These are phyloP conservation scores for Microplitis demolitor DNA, from an alignment of 1,140 invertebrate genomes.

Conservation along the genomic window DNA sequence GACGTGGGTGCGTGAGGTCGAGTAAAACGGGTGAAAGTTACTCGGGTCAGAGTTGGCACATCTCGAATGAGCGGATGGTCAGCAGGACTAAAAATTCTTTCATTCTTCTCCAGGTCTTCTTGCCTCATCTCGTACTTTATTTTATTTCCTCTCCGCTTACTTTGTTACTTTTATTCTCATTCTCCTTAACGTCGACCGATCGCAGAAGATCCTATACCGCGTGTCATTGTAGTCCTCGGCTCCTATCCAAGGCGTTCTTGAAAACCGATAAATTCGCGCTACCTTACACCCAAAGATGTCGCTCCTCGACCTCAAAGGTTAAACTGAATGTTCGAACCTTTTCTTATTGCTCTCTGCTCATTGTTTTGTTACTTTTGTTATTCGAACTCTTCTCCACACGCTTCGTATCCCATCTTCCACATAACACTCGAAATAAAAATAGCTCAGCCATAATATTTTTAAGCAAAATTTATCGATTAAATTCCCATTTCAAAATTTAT, in stretches of 20 bases:
- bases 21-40: neutral
- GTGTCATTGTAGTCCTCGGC: constrained; percentile 2
- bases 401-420: neutral
- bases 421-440: neutral
- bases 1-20: neutral
- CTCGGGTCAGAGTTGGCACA: neutral
- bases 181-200: neutral
- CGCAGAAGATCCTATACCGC: neutral
- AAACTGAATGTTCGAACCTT: neutral
- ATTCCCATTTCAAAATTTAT: no score
- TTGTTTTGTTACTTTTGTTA: constrained; percentile 7
- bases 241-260: constrained; percentile 1
- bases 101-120: constrained; percentile 7
- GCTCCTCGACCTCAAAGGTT: neutral
- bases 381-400: neutral
- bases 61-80: neutral
- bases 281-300: constrained; percentile 8
- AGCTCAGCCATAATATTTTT: no score
- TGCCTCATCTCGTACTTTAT: no score
- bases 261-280: constrained; percentile 24
- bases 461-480: no score
- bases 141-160: neutral
- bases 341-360: neutral
- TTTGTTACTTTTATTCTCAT: constrained; percentile 14
- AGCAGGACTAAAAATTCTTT: neutral